Evolutionary conservation across 2,888 invertebrate species (phyloP).

Genomic region (Ceraclea dissimilis): DNA sequence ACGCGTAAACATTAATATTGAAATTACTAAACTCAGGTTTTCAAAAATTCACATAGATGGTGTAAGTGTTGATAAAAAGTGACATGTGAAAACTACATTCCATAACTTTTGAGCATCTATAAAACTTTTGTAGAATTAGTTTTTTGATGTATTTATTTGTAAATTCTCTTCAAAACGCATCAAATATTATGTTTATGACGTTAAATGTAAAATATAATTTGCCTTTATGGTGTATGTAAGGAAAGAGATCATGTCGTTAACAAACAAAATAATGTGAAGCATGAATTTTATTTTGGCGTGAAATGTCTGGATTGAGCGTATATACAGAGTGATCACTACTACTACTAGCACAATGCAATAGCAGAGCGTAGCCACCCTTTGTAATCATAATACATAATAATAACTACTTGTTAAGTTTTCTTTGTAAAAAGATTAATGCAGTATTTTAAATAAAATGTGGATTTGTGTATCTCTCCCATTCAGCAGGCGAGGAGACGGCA

Average conservation of each 20-base stretch:
- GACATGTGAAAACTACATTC: too few species aligned
- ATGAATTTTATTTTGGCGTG: constrained; percentile 16
- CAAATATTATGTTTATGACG: neutral
- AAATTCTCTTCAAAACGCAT: too few species aligned
- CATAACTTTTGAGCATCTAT: too few species aligned
- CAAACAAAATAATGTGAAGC: constrained; percentile 7
- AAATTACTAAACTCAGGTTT: too few species aligned
- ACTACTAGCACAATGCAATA: neutral
- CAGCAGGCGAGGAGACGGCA: constrained; percentile 52
- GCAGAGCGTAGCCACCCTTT: neutral
- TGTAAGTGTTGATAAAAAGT: too few species aligned
- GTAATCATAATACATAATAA: neutral
- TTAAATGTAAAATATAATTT: constrained; percentile 3
- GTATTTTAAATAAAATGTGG: constrained; percentile 22
- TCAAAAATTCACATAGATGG: too few species aligned
- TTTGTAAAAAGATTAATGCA: neutral
- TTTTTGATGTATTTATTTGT: too few species aligned
- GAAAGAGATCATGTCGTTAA: constrained; percentile 9
- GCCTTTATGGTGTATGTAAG: constrained; percentile 11
- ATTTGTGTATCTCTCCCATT: constrained; percentile 33
- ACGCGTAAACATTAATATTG: too few species aligned
- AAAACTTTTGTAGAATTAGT: too few species aligned
- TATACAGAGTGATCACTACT: constrained; percentile 15
- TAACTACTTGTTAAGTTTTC: neutral
- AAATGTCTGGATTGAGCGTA: constrained; percentile 16